Conservation (phyloP, 2,113 vertebrate genomes). For the Synchiropus splendidus region DNA sequence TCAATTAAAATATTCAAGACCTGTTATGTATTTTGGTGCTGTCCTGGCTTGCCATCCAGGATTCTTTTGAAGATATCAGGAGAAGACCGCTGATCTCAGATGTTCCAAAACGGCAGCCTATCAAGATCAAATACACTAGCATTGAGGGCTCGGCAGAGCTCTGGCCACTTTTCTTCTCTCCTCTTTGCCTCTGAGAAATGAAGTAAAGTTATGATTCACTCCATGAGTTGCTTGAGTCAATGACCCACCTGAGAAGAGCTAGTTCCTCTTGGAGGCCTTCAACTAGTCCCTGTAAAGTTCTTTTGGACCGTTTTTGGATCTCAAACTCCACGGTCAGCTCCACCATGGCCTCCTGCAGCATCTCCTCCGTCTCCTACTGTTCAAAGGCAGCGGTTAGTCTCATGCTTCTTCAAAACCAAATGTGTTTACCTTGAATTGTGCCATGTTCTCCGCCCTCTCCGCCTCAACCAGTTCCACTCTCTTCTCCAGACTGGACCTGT, state of each 20-base stretch:
- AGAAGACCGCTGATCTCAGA: no score
- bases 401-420: not conserved
- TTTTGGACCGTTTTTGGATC: conserved; percentile 73
- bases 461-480: conserved; percentile 69
- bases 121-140: no score
- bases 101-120: no score
- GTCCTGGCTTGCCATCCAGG: no score
- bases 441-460: conserved; percentile 68
- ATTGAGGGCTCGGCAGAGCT: no score
- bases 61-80: no score
- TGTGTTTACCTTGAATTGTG: conserved; percentile 72
- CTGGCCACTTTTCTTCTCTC: no score
- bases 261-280: conserved; percentile 71
- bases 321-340: conserved; percentile 71
- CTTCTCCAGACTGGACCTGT: conserved; percentile 72
- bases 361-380: conserved; percentile 72
- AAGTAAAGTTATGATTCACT: not conserved
- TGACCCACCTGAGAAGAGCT: conserved; percentile 70
- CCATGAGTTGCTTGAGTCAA: not conserved
- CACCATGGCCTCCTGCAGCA: conserved; percentile 69
- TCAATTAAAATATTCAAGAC: no score
- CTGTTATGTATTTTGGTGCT: no score
- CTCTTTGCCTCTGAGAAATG: conserved; percentile 31
- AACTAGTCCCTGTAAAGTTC: conserved; percentile 67
- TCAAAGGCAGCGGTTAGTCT: not conserved